phyloP scores from a whole-genome alignment of 2,113 vertebrate species.

The Panthera uncia region DNA sequence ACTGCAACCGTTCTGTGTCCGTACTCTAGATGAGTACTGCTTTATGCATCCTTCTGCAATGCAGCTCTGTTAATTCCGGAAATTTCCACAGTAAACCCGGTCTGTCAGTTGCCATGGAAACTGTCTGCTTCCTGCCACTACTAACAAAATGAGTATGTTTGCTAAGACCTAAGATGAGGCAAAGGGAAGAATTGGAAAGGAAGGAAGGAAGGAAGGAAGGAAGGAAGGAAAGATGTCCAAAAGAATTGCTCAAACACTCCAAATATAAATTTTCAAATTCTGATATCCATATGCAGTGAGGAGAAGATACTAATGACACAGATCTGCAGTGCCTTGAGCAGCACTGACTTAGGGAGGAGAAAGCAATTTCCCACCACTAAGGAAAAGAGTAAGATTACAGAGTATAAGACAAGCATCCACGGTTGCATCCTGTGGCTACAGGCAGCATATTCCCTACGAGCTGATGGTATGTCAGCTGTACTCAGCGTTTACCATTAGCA shows the following conservation, averaged over 20 bases:
- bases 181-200: constrained; percentile 30
- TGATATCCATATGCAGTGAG: background rate
- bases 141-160: constrained; percentile 73
- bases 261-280: constrained; percentile 25
- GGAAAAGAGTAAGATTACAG: background rate
- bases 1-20: constrained; percentile 59
- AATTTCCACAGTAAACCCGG: constrained; percentile 77
- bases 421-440: background rate
- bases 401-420: background rate
- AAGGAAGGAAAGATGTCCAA: background rate
- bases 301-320: background rate
- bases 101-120: constrained; percentile 74
- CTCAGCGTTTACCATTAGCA: background rate
- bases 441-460: background rate
- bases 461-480: background rate
- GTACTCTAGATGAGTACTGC: constrained; percentile 62
- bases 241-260: constrained; percentile 39
- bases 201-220: background rate
- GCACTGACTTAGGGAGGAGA: background rate
- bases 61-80: constrained; percentile 78
- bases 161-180: constrained; percentile 53
- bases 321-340: background rate
- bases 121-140: constrained; percentile 72
- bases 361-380: background rate
- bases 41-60: constrained; percentile 76